Conservation (phyloP, 2,113 vertebrate species). For the Cisticola juncidis region DNA sequence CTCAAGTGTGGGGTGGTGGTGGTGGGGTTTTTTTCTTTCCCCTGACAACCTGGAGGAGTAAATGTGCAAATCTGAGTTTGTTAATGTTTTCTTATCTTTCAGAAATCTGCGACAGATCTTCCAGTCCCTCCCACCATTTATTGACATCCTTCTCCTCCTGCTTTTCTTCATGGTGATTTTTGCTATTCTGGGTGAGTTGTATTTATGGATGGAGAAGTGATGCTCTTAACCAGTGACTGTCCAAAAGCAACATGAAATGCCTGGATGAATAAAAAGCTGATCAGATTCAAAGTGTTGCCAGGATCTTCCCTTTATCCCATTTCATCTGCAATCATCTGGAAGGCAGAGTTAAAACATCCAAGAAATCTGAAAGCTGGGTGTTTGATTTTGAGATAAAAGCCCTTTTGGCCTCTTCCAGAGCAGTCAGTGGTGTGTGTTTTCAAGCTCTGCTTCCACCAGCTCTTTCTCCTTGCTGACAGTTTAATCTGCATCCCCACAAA, state of each 20-base stretch:
- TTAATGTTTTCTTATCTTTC: slow-evolving; percentile 21
- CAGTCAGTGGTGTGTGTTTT: not conserved
- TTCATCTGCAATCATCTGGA: not conserved
- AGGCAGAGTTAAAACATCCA: not conserved
- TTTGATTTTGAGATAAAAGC: not conserved
- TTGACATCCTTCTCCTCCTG: slow-evolving; percentile 94
- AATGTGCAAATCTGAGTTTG: not conserved
- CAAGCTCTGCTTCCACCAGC: not conserved
- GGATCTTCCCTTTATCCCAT: not conserved
- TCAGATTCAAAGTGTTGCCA: not conserved
- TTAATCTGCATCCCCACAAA: not conserved
- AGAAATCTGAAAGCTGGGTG: not conserved
- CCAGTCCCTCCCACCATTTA: slow-evolving; percentile 96
- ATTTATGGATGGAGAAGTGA: not conserved
- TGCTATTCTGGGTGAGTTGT: slow-evolving; percentile 88
- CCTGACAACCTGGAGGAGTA: not conserved
- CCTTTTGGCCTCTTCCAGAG: not conserved
- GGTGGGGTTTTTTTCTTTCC: not conserved
- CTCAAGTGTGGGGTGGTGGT: not conserved
- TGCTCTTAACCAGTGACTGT: not conserved
- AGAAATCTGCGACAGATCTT: slow-evolving; percentile 98
- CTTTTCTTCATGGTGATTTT: slow-evolving; percentile 99
- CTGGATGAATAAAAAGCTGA: not conserved
- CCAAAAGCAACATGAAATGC: not conserved
- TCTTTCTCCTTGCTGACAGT: not conserved